These are phyloP conservation scores for Leptopilina clavipes DNA, from an alignment of 1,140 invertebrate genomes.

Conservation along the genomic window DNA sequence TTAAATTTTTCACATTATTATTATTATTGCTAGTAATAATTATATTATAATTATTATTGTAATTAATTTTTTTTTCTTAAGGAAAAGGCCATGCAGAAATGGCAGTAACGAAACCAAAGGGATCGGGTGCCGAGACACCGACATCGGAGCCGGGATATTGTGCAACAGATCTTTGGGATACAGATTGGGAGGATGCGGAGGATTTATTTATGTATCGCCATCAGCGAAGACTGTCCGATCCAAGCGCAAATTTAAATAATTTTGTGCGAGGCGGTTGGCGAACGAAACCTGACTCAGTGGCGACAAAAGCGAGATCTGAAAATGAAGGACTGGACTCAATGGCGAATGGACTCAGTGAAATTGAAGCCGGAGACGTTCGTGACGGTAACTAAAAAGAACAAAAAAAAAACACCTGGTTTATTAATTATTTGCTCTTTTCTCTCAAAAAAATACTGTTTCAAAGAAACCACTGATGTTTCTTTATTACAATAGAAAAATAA, in stretches of 20 bases:
- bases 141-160: constrained; percentile 93
- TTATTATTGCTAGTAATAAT: not conserved
- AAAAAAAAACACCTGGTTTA: not conserved
- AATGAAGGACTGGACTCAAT: constrained; percentile 91
- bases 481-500: no score
- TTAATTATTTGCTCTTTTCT: constrained; percentile 1
- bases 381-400: constrained; percentile 85
- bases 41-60: not conserved
- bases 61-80: constrained; percentile 37
- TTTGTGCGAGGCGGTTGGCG: constrained; percentile 89
- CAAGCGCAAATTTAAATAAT: constrained; percentile 93
- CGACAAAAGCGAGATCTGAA: constrained; percentile 89
- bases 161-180: constrained; percentile 89
- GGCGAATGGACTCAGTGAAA: constrained; percentile 88
- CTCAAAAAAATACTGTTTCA: not conserved
- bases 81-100: constrained; percentile 98
- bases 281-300: constrained; percentile 77
- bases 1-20: not conserved
- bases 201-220: constrained; percentile 87
- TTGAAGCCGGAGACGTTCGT: constrained; percentile 93
- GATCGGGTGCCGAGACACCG: constrained; percentile 94
- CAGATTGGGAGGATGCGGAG: constrained; percentile 90
- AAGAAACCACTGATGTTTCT: not conserved
- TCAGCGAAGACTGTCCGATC: constrained; percentile 93
- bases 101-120: constrained; percentile 94